Evolutionary conservation across 2,888 invertebrate species (phyloP), one percentile per base, ranked within the genome.

Genomic region (Ganaspis brasiliensis): DNA sequence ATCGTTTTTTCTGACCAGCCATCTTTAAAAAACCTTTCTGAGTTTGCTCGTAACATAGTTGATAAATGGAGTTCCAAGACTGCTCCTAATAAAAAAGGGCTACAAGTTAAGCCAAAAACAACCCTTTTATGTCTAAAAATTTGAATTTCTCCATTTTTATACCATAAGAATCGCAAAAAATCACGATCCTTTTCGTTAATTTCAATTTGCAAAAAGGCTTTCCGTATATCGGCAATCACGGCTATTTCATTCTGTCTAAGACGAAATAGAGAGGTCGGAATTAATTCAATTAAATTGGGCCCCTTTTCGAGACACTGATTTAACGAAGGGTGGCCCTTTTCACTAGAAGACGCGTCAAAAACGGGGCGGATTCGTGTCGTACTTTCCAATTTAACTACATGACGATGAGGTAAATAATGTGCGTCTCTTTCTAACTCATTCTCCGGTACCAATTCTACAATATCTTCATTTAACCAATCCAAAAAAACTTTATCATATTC

Each of bases 341-440:
- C 83, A 19, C 71, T 73, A 8, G 85, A 82, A 4, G 86, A 87
- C 0, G 84, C 85, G 73, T 85, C 85, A 70, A 86, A 87, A 26
- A 85, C 83, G 0, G 84, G 84, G 59, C 83, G 71, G 4, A 84
- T 73, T 24, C 55, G 61, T n/a, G 83, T 83, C 9, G 83, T 81
- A 52, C 78, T 74, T 35, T 76, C 72, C 12, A 73, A 21, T 56
- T 80, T 81, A 1, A 82, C 40, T 40, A 40, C 40, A 40, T 40
- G 40, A 8, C 40, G 40, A 40, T 40, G 12, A 8, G 40, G 40
- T 55, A 85, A 59, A 59, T 63, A 81, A 72, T 82, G 81, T 56
- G 72, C 76, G 6, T 31, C 40, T 14, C 77, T 45, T 3, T 74
- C 26, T 6, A 78, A 24, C 73, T 84, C 78, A 40, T 12, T 40